Percentiles rank a stretch among this genome's conserved stretches.
Evolutionary conservation across 2,797 vertebrate genomes (phyloP).

Genomic region (Phataginus tetradactyla): DNA sequence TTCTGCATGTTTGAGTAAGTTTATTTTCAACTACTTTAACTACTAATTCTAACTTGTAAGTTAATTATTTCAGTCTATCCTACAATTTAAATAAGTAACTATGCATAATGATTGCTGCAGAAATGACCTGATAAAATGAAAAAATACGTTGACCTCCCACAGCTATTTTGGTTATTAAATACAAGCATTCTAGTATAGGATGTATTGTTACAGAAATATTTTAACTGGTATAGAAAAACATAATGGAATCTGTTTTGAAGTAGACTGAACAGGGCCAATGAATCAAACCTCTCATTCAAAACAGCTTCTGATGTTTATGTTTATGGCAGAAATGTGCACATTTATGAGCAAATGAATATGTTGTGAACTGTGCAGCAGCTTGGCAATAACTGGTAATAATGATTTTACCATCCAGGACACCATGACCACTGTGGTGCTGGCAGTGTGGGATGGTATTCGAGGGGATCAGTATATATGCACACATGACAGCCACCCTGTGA

Average conservation of each 20-base stretch:
- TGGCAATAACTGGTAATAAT: background rate
- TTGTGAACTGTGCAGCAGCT: background rate
- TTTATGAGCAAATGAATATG: background rate
- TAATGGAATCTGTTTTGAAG: background rate
- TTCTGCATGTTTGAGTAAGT: background rate
- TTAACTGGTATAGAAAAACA: background rate
- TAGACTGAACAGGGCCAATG: background rate
- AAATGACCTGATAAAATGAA: background rate
- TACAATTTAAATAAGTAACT: background rate
- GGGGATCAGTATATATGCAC: rapidly evolving
- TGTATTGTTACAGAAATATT: background rate
- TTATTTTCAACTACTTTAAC: background rate
- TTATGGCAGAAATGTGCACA: background rate
- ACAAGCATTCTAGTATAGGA: background rate
- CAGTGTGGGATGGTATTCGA: background rate
- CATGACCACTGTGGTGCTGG: rapidly evolving
- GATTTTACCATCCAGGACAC: background rate
- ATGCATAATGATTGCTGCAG: background rate
- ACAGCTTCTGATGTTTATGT: slow-evolving; percentile 8
- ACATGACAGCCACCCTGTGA: background rate
- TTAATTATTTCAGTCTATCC: background rate
- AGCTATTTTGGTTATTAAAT: background rate
- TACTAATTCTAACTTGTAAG: background rate
- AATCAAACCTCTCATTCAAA: background rate
- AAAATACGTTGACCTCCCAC: background rate